These are phyloP conservation scores for Numida meleagris DNA, from an alignment of 2,113 vertebrate species.

Conservation along the genomic window DNA sequence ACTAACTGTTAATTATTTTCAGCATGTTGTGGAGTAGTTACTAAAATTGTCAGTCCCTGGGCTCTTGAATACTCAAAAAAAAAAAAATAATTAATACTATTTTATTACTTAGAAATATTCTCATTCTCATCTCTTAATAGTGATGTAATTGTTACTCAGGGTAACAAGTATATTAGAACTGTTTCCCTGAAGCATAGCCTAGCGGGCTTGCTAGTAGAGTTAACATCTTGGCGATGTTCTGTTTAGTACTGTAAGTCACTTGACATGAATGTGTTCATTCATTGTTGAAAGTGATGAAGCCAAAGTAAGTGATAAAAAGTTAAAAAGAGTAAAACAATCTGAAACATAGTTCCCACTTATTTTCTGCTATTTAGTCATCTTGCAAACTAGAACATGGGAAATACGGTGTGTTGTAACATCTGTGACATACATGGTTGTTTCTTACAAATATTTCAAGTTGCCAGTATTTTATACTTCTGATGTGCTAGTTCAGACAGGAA, in stretches of 20 bases:
- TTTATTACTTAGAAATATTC: not conserved
- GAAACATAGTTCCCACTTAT: not conserved
- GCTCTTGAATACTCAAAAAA: not conserved
- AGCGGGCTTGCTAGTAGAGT: not conserved
- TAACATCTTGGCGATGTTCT: not conserved
- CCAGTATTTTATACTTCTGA: not conserved
- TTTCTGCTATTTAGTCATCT: not conserved
- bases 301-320: not conserved
- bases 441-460: not conserved
- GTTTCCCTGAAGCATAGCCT: not conserved
- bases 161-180: not conserved
- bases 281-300: not conserved
- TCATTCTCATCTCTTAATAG: not conserved
- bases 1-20: not conserved
- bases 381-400: not conserved
- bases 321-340: not conserved
- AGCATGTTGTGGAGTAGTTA: not conserved
- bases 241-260: not conserved
- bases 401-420: not conserved
- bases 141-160: not conserved
- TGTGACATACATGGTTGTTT: fast-evolving
- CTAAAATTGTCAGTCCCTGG: not conserved
- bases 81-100: not conserved
- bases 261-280: not conserved
- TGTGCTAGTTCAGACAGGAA: not conserved